Evolutionary conservation across 1,140 invertebrate species (phyloP).

Genomic region (Copidosoma floridanum): DNA sequence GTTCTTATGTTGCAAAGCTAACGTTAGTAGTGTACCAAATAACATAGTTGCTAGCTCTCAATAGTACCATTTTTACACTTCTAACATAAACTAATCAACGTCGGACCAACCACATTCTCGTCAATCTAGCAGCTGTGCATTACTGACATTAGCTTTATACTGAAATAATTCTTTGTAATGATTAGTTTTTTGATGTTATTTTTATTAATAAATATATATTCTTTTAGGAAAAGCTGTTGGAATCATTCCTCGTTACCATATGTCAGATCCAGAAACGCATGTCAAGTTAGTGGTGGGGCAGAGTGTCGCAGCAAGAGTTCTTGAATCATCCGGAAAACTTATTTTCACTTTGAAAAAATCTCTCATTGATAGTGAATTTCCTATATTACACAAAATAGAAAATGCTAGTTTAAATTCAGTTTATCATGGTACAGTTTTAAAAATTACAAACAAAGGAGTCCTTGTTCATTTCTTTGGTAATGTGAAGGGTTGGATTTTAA

Average conservation of each 20-base stretch:
- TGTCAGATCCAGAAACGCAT: constrained; percentile 37
- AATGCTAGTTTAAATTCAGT: constrained; percentile 54
- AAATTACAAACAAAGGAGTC: constrained; percentile 53
- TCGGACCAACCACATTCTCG: no score
- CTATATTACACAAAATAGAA: constrained; percentile 52
- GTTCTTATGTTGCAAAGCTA: no score
- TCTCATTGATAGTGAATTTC: constrained; percentile 55
- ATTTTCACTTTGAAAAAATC: constrained; percentile 62
- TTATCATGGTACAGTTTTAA: constrained; percentile 61
- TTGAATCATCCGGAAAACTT: constrained; percentile 47
- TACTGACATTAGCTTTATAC: no score
- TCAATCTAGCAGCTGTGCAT: no score
- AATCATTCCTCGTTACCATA: constrained; percentile 40
- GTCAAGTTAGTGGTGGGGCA: constrained; percentile 53
- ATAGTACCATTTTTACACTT: no score
- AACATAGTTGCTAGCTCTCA: no score
- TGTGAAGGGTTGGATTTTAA: constrained; percentile 60
- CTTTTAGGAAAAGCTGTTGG: constrained; percentile 41
- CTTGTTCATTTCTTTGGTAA: constrained; percentile 63
- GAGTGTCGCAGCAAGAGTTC: constrained; percentile 57
- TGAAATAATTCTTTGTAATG: no score
- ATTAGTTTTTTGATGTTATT: not conserved
- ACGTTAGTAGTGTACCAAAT: no score
- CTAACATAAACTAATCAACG: no score
- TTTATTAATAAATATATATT: no score